phyloP scores from a whole-genome alignment of 2,888 invertebrate genomes.

The Agriotes lineatus region DNA sequence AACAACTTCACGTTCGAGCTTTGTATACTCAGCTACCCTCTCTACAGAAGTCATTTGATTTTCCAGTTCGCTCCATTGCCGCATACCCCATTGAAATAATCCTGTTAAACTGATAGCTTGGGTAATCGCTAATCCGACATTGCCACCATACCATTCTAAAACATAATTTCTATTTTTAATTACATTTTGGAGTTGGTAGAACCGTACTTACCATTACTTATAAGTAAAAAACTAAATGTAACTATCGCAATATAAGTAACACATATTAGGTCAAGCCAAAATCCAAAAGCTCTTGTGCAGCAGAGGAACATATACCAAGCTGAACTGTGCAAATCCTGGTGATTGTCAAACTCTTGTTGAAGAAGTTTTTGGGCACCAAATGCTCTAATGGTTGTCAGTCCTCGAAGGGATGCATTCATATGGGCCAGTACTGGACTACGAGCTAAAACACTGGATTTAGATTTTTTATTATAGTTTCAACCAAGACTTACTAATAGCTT shows the following conservation, averaged over 20 bases:
- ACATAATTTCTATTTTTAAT: no score
- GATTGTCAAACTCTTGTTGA: slow-evolving; percentile 70
- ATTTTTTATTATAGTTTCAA: no score
- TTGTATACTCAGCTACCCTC: slow-evolving; percentile 69
- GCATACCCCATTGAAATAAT: slow-evolving; percentile 89
- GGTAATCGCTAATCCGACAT: slow-evolving; percentile 61
- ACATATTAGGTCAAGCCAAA: slow-evolving; percentile 79
- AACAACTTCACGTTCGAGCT: slow-evolving; percentile 57
- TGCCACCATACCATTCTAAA: slow-evolving; percentile 57
- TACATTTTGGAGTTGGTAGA: no score
- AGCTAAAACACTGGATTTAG: slow-evolving; percentile 73
- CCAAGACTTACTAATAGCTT: slow-evolving; percentile 77
- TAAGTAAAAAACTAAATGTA: slow-evolving; percentile 74
- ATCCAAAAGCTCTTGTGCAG: slow-evolving; percentile 76
- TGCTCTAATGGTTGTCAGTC: slow-evolving; percentile 79
- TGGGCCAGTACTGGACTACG: slow-evolving; percentile 82
- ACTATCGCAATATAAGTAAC: slow-evolving; percentile 75
- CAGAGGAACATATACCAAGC: slow-evolving; percentile 78
- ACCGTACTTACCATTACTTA: slow-evolving; percentile 58
- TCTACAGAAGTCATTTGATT: slow-evolving; percentile 93
- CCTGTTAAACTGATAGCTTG: slow-evolving; percentile 60
- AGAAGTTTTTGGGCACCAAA: slow-evolving; percentile 73
- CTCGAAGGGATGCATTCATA: slow-evolving; percentile 78
- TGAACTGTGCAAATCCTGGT: slow-evolving; percentile 75
- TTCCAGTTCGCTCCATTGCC: slow-evolving; percentile 62